These are phyloP conservation scores for Ailurus styani DNA, from an alignment of 2,113 vertebrate genomes.

Conservation along the genomic window DNA sequence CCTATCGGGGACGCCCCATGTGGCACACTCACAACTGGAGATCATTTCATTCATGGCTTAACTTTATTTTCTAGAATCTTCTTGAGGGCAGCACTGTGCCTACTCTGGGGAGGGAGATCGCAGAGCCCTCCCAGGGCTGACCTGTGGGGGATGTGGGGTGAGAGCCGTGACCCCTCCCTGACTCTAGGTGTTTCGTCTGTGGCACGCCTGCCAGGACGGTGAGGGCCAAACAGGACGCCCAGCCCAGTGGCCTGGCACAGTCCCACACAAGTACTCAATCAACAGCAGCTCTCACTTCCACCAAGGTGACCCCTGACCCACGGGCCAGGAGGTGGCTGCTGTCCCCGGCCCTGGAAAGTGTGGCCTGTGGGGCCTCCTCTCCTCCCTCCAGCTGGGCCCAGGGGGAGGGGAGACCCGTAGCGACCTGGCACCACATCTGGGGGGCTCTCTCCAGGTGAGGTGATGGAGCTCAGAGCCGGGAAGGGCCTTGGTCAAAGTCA, in stretches of 20 bases:
- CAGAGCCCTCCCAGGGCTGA: neutral
- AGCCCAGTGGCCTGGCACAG: neutral
- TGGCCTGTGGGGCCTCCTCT: fast-evolving
- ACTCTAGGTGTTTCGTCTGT: neutral
- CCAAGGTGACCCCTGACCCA: neutral
- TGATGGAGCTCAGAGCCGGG: no score
- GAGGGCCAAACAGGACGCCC: neutral
- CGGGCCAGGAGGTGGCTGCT: neutral
- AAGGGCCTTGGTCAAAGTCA: neutral
- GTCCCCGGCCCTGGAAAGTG: neutral
- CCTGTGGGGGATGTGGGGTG: no score
- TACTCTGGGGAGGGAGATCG: neutral
- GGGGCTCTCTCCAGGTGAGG: neutral
- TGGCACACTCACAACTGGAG: neutral
- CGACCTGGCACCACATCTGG: fast-evolving
- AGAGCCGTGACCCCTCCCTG: neutral
- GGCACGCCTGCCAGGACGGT: neutral
- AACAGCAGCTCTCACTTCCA: neutral
- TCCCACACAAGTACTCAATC: fast-evolving
- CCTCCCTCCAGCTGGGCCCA: neutral
- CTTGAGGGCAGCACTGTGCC: neutral
- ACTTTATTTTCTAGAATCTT: neutral
- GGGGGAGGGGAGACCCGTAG: neutral
- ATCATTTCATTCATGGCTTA: neutral
- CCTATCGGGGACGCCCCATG: fast-evolving